Conservation (phyloP, 2,888 invertebrate genomes). For the Drosophila anomelani region DNA sequence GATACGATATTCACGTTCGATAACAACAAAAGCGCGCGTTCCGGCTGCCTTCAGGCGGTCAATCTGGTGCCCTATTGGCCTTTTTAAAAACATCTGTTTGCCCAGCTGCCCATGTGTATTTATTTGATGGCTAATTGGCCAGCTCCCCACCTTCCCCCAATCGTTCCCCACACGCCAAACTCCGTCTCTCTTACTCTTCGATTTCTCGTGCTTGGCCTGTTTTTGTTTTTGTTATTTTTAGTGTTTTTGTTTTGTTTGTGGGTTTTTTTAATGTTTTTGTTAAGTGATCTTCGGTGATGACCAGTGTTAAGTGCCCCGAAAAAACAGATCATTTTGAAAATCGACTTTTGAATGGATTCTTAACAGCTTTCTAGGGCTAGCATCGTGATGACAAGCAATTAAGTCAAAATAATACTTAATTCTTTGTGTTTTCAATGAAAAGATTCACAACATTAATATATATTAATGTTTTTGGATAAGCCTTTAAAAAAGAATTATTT, state of each 20-base stretch:
- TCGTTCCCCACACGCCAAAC: neutral
- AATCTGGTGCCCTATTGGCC: conserved; percentile 58
- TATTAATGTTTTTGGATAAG: no score
- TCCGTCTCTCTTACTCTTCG: conserved; percentile 10
- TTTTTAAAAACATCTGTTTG: conserved; percentile 73
- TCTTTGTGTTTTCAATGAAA: neutral
- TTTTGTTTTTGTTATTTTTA: conserved; percentile 21
- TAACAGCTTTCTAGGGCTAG: conserved; percentile 7
- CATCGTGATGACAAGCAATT: neutral
- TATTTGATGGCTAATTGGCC: conserved; percentile 31
- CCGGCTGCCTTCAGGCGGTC: conserved; percentile 45
- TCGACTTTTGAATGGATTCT: conserved; percentile 6
- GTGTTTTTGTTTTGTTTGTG: conserved; percentile 16
- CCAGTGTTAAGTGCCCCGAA: conserved; percentile 13
- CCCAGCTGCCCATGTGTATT: conserved; percentile 42
- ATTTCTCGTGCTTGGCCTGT: conserved; percentile 4
- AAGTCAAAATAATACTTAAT: neutral
- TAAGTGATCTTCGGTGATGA: conserved; percentile 23
- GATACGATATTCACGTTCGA: conserved; percentile 8
- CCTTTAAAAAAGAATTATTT: neutral
- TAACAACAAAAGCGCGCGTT: conserved; percentile 40
- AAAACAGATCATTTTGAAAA: conserved; percentile 14
- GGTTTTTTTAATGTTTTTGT: conserved; percentile 25
- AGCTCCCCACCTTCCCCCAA: conserved; percentile 3
- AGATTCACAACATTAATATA: neutral